These are phyloP conservation scores for Ia io DNA, from an alignment of 2,113 vertebrate species.

Conservation along the genomic window DNA sequence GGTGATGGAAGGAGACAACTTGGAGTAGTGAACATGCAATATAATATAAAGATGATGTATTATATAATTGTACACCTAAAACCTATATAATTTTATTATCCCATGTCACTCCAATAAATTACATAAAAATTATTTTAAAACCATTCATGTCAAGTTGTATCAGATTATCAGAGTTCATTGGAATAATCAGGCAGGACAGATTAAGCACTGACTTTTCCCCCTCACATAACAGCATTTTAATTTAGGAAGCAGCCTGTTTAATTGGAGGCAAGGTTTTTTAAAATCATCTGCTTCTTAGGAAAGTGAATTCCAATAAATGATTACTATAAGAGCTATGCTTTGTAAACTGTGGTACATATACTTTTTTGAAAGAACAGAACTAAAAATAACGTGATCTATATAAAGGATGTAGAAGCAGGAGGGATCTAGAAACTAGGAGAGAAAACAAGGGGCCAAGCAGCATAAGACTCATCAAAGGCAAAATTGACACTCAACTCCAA, in stretches of 20 bases:
- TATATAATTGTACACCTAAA: not conserved
- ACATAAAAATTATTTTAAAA: not conserved
- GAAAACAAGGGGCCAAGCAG: not conserved
- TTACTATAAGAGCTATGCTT: not conserved
- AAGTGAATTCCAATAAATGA: not conserved
- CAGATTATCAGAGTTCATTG: not conserved
- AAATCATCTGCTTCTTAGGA: not conserved
- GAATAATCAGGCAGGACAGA: not conserved
- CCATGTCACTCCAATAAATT: not conserved
- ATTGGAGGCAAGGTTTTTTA: not conserved
- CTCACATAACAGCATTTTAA: not conserved
- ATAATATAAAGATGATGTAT: not conserved
- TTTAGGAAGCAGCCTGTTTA: not conserved
- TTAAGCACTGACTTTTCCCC: not conserved
- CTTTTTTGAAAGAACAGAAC: not conserved
- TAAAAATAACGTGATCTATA: not conserved
- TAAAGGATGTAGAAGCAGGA: not conserved
- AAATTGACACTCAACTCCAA: not conserved
- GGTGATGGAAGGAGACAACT: not conserved
- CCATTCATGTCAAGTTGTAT: not conserved
- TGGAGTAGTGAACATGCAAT: not conserved
- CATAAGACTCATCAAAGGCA: not conserved
- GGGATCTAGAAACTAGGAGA: not conserved
- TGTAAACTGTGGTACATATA: not conserved
- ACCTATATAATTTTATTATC: not conserved